Base-by-base conservation (phyloP, 1,140 invertebrate species). In the Anastrepha obliqua region DNA sequence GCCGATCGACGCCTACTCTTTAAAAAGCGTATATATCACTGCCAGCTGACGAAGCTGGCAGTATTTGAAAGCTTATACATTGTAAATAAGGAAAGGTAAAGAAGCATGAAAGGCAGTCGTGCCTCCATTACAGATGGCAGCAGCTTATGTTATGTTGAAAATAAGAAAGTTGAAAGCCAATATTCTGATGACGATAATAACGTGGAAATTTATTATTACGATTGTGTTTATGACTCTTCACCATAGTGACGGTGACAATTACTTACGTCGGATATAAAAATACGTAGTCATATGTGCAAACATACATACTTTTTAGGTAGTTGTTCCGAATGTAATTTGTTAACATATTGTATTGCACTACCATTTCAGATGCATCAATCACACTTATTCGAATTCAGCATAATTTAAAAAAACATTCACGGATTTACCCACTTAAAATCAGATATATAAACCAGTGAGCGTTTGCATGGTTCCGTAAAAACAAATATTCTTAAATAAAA, bases 41-140 rank as follows among this genome's bases (percentile, higher is more conserved):
- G 9, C 44, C 3, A 86, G n/a, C 44, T 44, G 47, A 9, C 13
- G 47, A 85, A 85, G 51, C 51, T 85, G 20, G 44, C 42, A 86
- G 29, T 86, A 62, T n/a, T 86, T 62, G n/a, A n/a, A 81, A n/a
- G 20, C n/a, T 81, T 81, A 47, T 55, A 81, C 51, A 20, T 55
- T 81, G 74, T 55, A 81, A 51, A 81, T 81, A 81, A 55, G 8
- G 17, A 74, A 67, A 65, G 2, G 6, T 29, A 29, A n/a, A 2
- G 64, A 11, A 67, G 39, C 20, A 67, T 42, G 39, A 70, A 44
- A 9, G 42, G 4, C 29, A 70, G 9, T 70, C 8, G 42, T 70
- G 39, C 17, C 13, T 74, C 42, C 42, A 74, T 39, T 55, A 42
- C 15, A 51, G 6, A 81, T 81, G 9, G 2, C 17, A 81, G 55